Percentiles rank a stretch among this genome's conserved stretches.
phyloP scores from a whole-genome alignment of 37 sponge, comb jelly and placozoan species.

The Beroe forskalii region DNA sequence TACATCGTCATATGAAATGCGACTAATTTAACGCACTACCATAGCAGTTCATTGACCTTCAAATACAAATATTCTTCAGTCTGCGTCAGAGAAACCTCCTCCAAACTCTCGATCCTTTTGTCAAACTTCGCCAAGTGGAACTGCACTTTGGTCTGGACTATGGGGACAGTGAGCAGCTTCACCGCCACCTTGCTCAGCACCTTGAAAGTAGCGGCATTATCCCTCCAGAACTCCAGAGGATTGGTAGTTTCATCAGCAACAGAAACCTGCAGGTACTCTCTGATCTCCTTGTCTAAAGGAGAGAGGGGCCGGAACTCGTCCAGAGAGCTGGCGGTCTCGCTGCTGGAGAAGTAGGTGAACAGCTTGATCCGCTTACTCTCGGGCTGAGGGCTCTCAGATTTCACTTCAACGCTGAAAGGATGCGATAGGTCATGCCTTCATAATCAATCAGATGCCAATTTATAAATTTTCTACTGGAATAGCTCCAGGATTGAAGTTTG shows the following conservation, averaged over 20 bases:
- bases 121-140: background rate
- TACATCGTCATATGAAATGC: no score
- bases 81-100: background rate
- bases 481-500: no score
- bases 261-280: constrained; percentile 14
- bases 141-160: constrained; percentile 23
- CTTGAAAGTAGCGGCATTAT: constrained; percentile 4
- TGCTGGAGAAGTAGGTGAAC: constrained; percentile 45
- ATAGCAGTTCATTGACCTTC: constrained; percentile 9
- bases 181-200: background rate
- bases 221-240: constrained; percentile 27
- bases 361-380: constrained; percentile 50
- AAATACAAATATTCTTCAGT: constrained; percentile 38
- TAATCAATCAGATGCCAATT: no score
- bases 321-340: background rate
- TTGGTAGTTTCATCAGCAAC: constrained; percentile 14
- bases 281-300: constrained; percentile 11
- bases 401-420: background rate
- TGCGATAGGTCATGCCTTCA: no score
- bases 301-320: background rate
- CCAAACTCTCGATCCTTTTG: constrained; percentile 16
- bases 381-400: background rate
- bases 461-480: no score
- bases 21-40: no score
- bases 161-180: constrained; percentile 12